phyloP scores from a whole-genome alignment of 2,113 vertebrate genomes.

The Mesitornis unicolor region DNA sequence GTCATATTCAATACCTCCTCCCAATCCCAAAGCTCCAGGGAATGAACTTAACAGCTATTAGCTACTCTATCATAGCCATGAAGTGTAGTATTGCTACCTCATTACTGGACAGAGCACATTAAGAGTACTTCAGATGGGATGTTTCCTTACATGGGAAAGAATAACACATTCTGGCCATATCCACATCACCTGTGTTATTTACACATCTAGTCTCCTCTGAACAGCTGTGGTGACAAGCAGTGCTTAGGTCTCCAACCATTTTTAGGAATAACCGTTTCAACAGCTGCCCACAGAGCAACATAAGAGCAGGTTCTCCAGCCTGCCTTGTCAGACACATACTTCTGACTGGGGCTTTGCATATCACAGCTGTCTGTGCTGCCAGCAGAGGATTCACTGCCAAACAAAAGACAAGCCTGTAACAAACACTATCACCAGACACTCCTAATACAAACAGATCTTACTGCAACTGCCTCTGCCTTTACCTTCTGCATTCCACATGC shows the following conservation, averaged over 20 bases:
- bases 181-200: not conserved
- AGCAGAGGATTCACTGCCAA: not conserved
- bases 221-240: accelerated
- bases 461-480: not conserved
- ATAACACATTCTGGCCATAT: not conserved
- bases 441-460: not conserved
- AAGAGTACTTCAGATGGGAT: not conserved
- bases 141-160: not conserved
- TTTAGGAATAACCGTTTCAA: not conserved
- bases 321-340: not conserved
- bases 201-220: not conserved
- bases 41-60: not conserved
- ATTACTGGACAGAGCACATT: not conserved
- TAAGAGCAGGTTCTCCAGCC: not conserved
- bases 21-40: not conserved
- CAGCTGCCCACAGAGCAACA: not conserved
- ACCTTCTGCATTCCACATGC: not conserved
- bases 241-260: not conserved
- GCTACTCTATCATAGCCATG: not conserved
- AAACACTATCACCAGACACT: not conserved
- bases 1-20: not conserved
- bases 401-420: not conserved
- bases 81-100: not conserved
- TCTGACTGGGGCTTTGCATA: not conserved
- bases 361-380: not conserved